Conservation (phyloP, 2,888 invertebrate species). For the Epinotia nisella region DNA sequence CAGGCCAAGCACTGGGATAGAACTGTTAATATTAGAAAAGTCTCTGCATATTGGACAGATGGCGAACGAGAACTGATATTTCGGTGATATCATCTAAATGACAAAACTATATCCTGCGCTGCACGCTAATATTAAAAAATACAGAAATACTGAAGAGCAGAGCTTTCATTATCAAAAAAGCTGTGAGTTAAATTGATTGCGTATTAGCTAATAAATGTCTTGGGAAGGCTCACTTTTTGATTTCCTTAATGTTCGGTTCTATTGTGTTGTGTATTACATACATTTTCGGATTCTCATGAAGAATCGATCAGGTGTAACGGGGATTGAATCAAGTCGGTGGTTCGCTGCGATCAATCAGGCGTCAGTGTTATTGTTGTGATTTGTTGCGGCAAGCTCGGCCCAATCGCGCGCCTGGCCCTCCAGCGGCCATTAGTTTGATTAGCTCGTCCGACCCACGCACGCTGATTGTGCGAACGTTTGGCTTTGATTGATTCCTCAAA, state of each 20-base stretch:
- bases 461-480: conserved; percentile 74
- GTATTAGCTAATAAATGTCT: conserved; percentile 26
- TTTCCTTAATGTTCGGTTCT: conserved; percentile 40
- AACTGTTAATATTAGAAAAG: conserved; percentile 42
- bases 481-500: conserved; percentile 80
- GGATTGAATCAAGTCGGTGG: conserved; percentile 68
- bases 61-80: conserved; percentile 29
- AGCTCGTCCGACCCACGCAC: conserved; percentile 77
- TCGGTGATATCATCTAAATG: neutral
- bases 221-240: conserved; percentile 33
- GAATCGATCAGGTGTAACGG: conserved; percentile 69
- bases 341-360: conserved; percentile 72
- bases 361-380: conserved; percentile 79
- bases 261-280: conserved; percentile 42
- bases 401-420: conserved; percentile 59
- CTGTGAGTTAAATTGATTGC: conserved; percentile 17
- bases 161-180: neutral
- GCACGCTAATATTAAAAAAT: neutral
- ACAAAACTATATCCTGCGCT: conserved; percentile 1
- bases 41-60: conserved; percentile 25
- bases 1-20: conserved; percentile 49
- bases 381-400: conserved; percentile 67
- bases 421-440: conserved; percentile 78
- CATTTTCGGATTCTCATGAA: conserved; percentile 51
- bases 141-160: neutral